These are phyloP conservation scores for Calameuta idolon DNA, from an alignment of 2,888 invertebrate species.

Conservation along the genomic window DNA sequence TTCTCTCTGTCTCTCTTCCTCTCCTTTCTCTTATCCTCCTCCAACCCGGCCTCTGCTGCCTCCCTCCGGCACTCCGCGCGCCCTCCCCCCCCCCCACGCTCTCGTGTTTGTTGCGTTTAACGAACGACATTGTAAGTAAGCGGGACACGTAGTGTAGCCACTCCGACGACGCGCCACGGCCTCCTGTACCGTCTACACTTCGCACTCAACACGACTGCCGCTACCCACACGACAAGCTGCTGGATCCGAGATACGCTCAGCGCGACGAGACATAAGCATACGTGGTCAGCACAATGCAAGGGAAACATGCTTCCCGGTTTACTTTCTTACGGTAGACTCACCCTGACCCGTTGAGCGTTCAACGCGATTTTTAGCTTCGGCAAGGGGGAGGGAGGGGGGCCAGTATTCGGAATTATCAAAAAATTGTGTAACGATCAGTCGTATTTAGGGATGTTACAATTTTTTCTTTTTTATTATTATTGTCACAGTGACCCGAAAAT, in stretches of 20 bases:
- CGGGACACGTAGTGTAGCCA: conserved; percentile 22
- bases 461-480: neutral
- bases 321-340: neutral
- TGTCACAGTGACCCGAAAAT: neutral
- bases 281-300: conserved; percentile 20
- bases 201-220: neutral
- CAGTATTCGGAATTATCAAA: neutral
- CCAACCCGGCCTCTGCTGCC: neutral
- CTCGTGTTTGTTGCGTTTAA: conserved; percentile 42
- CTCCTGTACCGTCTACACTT: conserved; percentile 15
- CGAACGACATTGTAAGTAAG: conserved; percentile 48
- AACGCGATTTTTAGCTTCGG: neutral
- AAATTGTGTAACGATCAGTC: neutral
- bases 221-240: conserved; percentile 1
- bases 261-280: conserved; percentile 10
- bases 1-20: neutral
- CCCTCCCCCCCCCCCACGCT: neutral
- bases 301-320: conserved; percentile 11
- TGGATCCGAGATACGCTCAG: conserved; percentile 10
- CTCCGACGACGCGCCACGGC: neutral
- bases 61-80: neutral
- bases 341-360: neutral
- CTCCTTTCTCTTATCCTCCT: neutral
- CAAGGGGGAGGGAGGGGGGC: too few species aligned
- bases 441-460: neutral